Evolutionary conservation across 2,113 vertebrate genomes (phyloP), one percentile per base, ranked within the genome.

Genomic region (Rhinogobius similis): DNA sequence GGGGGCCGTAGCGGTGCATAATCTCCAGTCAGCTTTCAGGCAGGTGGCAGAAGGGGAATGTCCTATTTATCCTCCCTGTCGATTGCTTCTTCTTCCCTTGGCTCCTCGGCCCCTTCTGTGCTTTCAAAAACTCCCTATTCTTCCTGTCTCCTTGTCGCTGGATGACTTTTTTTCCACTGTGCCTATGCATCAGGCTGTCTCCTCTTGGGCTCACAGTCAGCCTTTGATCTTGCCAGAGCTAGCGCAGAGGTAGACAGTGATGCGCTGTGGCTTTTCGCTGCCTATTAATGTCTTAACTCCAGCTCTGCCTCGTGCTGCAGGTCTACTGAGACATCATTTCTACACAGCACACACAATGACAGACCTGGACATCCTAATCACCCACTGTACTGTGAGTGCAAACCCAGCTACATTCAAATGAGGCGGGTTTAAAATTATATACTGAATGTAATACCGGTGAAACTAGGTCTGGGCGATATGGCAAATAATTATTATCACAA

Each of bases 231-330:
- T 76, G 70, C 73, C 74, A 75, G 82, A 72, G 74, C 78, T 44
- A 65, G 84, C 78, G 68, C 85, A 86, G 85, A 88, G 90, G 81
- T 83, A 86, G 86, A 88, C 87, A 84, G 79, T 86, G 84, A 88
- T 84, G 87, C 81, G 79, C 72, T 68, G 46, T 78, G 73, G 77
- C 85, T 87, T 82, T 83, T 87, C 87, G 76, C 77, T 83, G 76
- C 87, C 87, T 87, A 85, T 89, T 89, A 90, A 86, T 87, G 87
- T 88, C 81, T 87, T 85, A 82, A 85, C 87, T 82, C 78, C 78
- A 82, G 85, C 85, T 82, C 76, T 82, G 77, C 84, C 84, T 82
- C 75, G 62, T 82, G 76, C 82, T 59, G 67, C 68, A 74, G 73
- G 77, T 84, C 83, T 71, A 85, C 86, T 73, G 86, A 87, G 87